phyloP scores from a whole-genome alignment of 2,888 invertebrate genomes.

The Mythimna albipuncta region DNA sequence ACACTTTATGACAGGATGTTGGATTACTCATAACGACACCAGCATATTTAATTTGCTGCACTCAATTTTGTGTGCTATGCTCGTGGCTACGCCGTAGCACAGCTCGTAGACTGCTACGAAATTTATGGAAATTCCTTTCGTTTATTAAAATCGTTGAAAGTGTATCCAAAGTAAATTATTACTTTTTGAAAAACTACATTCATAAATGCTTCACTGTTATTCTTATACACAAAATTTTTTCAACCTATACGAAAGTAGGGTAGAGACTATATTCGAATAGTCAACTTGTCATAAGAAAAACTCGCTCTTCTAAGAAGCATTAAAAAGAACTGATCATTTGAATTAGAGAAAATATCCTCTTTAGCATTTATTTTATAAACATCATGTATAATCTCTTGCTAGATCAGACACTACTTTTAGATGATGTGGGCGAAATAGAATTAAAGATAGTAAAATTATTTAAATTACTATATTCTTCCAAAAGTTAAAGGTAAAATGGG shows the following conservation, averaged over 20 bases:
- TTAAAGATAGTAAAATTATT: too few species aligned
- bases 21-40: conserved; percentile 9
- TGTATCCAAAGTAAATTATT: conserved; percentile 18
- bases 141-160: conserved; percentile 50
- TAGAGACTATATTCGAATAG: not conserved
- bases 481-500: too few species aligned
- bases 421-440: too few species aligned
- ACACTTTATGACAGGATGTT: conserved; percentile 17
- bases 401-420: too few species aligned
- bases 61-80: conserved; percentile 45
- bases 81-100: conserved; percentile 57
- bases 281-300: conserved; percentile 4
- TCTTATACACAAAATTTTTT: not conserved
- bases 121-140: conserved; percentile 46
- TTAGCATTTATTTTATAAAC: not conserved
- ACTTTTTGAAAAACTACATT: not conserved
- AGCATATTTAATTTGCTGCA: conserved; percentile 37
- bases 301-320: not conserved
- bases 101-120: conserved; percentile 49
- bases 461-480: too few species aligned
- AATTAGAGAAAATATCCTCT: not conserved
- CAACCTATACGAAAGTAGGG: not conserved
- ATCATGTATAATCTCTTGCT: not conserved
- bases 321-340: not conserved
- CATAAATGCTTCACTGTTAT: not conserved